Evolutionary conservation across 2,888 invertebrate genomes (phyloP), one percentile per base, ranked within the genome.

Genomic region (Acrocyrtus sp.): DNA sequence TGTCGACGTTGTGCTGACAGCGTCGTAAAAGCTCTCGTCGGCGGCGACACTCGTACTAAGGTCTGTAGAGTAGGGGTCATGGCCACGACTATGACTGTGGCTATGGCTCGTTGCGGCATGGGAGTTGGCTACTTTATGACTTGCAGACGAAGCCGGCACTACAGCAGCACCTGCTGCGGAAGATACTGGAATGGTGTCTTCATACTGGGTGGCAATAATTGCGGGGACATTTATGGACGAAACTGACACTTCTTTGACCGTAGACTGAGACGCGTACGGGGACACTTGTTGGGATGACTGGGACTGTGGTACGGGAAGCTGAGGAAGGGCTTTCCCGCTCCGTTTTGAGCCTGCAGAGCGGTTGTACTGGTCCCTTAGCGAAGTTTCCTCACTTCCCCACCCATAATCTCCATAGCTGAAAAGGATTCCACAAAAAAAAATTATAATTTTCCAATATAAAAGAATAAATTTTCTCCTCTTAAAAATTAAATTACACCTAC

Each of bases 281-380:
- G 77, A 77, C 26, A 65, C 69, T 47, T 72, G 61, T 68, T 77
- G 74, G 27, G 74, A 72, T 3, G 4, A 19, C 34, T 72, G 72
- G 29, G 70, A 70, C 43, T 61, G 70, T 57, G 58, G 50, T 62
- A 66, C 43, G 63, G 77, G 54, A 50, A 72, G 68, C 57, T 74
- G 74, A 51, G 78, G 76, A 54, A 78, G 76, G 73, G 76, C 78
- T 66, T 78, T 78, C 17, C 65, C 65, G 50, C 67, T 62, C 21
- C 72, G 66, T 68, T 69, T 74, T 57, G 76, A 66, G 62, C 74
- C 67, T 5, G 72, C 27, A n/a, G 67, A 68, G 58, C 58, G 67
- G 51, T 68, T 74, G 70, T 74, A 74, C 67, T 78, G 78, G 78
- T 78, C 78, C 78, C 78, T 51, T 63, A 67, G 41, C 53, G 68